Percentiles rank a stretch among this genome's conserved stretches.
Conservation (phyloP, 2,888 invertebrate genomes). For the Drosophila nr. medialis region DNA sequence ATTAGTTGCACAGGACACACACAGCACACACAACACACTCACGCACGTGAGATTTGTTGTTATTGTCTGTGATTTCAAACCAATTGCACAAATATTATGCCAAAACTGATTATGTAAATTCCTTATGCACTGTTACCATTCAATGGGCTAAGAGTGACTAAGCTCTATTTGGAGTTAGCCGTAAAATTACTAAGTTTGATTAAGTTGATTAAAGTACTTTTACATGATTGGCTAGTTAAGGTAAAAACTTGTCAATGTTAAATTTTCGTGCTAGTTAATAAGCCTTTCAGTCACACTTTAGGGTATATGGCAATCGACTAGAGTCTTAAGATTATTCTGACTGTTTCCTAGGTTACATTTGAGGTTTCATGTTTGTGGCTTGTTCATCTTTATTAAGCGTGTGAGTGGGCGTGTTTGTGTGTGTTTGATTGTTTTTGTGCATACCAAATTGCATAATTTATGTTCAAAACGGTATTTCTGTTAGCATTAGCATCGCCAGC, state of each 20-base stretch:
- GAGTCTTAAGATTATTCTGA: neutral
- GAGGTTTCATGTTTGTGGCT: conserved; percentile 33
- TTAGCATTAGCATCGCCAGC: conserved; percentile 36
- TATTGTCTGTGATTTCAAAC: conserved; percentile 19
- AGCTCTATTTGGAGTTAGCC: neutral
- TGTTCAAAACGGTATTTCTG: conserved; percentile 4
- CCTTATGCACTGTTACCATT: neutral
- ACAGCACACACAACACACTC: neutral
- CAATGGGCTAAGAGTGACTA: neutral
- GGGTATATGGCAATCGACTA: conserved; percentile 3
- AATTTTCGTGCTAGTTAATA: neutral
- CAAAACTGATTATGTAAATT: conserved; percentile 72
- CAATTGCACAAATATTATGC: conserved; percentile 23
- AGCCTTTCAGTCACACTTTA: neutral
- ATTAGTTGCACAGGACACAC: conserved; percentile 41
- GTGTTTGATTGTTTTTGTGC: conserved; percentile 1
- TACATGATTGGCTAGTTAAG: neutral
- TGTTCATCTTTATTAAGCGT: neutral
- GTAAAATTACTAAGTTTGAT: neutral
- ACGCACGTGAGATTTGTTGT: conserved; percentile 10
- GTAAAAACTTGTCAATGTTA: neutral
- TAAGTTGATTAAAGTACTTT: neutral
- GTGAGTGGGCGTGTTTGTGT: conserved; percentile 10
- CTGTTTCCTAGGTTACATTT: conserved; percentile 20
- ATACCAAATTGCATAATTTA: conserved; percentile 42